A percentile compares a stretch with the other conserved stretches of the same genome.
phyloP scores from a whole-genome alignment of 2,888 invertebrate species.

The Tenthredo notha region DNA sequence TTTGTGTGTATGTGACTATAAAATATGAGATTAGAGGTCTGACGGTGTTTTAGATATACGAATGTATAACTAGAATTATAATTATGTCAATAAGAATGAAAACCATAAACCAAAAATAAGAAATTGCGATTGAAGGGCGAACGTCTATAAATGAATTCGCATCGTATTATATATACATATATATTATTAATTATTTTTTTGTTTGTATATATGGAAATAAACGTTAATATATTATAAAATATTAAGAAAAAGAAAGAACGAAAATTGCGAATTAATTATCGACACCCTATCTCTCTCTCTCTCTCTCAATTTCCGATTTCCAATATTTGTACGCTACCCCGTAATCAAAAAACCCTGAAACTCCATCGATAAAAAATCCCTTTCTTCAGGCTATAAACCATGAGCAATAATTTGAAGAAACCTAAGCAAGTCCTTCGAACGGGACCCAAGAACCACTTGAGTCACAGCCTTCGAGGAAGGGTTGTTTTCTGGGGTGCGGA shows the following conservation, averaged over 20 bases:
- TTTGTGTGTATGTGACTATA: conserved; percentile 16
- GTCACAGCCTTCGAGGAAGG: neutral
- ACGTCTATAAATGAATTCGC: neutral
- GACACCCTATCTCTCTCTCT: neutral
- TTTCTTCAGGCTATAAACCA: neutral
- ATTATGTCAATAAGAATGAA: neutral
- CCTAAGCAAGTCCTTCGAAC: neutral
- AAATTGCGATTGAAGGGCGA: neutral
- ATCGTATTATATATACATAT: neutral
- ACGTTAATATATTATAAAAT: conserved; percentile 31
- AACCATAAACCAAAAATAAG: neutral
- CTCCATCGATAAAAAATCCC: neutral
- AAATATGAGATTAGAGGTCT: conserved; percentile 46
- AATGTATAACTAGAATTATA: neutral
- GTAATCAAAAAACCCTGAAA: neutral
- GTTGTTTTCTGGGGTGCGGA: conserved; percentile 28
- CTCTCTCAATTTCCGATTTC: neutral
- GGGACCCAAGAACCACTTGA: conserved; percentile 21
- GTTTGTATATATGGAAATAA: conserved; percentile 41
- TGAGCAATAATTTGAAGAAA: conserved; percentile 22
- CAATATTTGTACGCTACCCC: neutral
- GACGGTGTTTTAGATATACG: conserved; percentile 17
- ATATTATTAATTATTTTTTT: neutral
- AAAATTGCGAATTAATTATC: neutral
- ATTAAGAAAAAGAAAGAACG: conserved; percentile 11